phyloP scores from a whole-genome alignment of 2,113 vertebrate species.

The Burhinus bistriatus region DNA sequence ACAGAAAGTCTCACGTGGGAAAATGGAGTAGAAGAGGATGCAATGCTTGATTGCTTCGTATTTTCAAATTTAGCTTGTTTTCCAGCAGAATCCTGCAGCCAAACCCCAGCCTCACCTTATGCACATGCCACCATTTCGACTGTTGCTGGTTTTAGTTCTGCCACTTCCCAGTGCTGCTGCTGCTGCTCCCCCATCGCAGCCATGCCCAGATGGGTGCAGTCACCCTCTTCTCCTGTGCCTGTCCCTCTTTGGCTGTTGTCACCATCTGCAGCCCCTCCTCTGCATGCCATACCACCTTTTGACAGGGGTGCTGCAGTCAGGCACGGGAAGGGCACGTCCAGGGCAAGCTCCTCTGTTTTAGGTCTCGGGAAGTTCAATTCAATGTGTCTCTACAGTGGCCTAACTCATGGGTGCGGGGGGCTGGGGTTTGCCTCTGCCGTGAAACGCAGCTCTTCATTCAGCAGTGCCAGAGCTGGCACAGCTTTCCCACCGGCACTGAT shows the following conservation, averaged over 20 bases:
- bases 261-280: background rate
- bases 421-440: background rate
- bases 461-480: background rate
- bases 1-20: background rate
- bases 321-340: background rate
- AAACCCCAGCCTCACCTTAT: background rate
- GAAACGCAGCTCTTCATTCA: background rate
- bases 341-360: background rate
- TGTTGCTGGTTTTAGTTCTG: background rate
- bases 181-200: background rate
- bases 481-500: conserved; percentile 10
- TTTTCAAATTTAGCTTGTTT: background rate
- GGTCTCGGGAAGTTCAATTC: background rate
- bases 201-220: background rate
- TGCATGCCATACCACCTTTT: background rate
- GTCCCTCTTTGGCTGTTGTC: background rate
- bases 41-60: background rate
- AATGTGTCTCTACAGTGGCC: rapidly evolving
- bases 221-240: background rate
- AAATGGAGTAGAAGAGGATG: background rate
- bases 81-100: background rate
- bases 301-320: background rate
- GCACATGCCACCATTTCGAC: background rate
- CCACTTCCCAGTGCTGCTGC: background rate
- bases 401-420: background rate